A percentile compares a stretch with the other conserved stretches of the same genome.
Evolutionary conservation across 2,888 invertebrate genomes (phyloP).

Genomic region (Hyposoter didymator): DNA sequence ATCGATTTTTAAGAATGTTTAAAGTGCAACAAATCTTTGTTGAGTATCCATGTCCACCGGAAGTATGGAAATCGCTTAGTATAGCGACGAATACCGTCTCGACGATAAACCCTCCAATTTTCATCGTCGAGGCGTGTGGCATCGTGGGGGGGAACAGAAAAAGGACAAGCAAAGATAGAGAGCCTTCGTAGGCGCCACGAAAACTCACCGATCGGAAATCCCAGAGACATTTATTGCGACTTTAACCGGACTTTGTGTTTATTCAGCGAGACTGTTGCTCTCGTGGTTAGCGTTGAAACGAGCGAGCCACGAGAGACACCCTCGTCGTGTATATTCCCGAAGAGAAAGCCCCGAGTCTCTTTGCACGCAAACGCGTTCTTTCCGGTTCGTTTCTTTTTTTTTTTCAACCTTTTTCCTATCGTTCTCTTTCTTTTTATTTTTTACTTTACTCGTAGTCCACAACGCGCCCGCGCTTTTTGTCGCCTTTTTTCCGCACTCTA

Average conservation of each 20-base stretch:
- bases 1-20: neutral
- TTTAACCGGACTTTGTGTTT: constrained; percentile 84
- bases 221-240: constrained; percentile 83
- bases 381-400: constrained; percentile 37
- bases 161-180: constrained; percentile 35
- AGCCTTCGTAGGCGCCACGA: constrained; percentile 67
- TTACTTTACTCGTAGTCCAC: constrained; percentile 35
- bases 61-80: neutral
- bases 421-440: constrained; percentile 38
- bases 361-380: constrained; percentile 41
- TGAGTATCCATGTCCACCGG: neutral
- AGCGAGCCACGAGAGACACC: constrained; percentile 37
- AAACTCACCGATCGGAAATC: constrained; percentile 76
- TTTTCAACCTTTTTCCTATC: constrained; percentile 31
- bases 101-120: constrained; percentile 81
- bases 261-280: constrained; percentile 83
- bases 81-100: neutral
- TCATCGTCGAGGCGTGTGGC: constrained; percentile 49
- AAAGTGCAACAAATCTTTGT: neutral
- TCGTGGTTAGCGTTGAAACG: constrained; percentile 70
- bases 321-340: constrained; percentile 7
- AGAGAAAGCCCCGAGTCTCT: constrained; percentile 40
- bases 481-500: constrained; percentile 58
- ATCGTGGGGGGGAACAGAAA: constrained; percentile 54
- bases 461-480: constrained; percentile 47